These are phyloP conservation scores for Donacobius atricapilla DNA, from an alignment of 2,113 vertebrate genomes.

Conservation along the genomic window DNA sequence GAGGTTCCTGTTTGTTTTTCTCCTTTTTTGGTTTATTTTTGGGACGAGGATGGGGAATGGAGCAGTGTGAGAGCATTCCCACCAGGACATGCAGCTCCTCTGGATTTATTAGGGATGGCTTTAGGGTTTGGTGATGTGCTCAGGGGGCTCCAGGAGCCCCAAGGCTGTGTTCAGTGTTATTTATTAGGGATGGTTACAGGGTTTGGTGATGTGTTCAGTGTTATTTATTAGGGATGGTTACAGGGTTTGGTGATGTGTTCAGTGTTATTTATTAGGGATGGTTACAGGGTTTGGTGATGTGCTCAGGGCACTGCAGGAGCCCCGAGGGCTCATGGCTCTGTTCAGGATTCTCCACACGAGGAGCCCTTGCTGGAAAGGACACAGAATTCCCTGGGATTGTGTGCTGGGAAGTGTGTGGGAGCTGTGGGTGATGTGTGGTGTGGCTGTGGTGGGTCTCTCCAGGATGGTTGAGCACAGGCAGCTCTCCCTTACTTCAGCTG, in stretches of 20 bases:
- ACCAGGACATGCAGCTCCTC: rapidly evolving
- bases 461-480: rapidly evolving
- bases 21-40: rapidly evolving
- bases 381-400: not conserved
- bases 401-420: rapidly evolving
- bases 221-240: no score
- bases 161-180: no score
- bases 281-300: no score
- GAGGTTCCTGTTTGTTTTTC: not conserved
- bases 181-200: no score
- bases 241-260: no score
- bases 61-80: rapidly evolving
- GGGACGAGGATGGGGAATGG: not conserved
- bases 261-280: no score
- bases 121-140: rapidly evolving
- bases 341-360: rapidly evolving
- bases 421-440: rapidly evolving
- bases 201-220: no score
- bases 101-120: rapidly evolving
- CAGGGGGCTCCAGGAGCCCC: not conserved
- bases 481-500: not conserved
- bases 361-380: not conserved
- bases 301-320: not conserved
- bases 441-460: rapidly evolving
- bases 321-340: not conserved